A percentile compares a stretch with the other conserved stretches of the same genome.
These are phyloP conservation scores for Leptopilina myrica DNA, from an alignment of 2,888 invertebrate genomes.

Conservation along the genomic window DNA sequence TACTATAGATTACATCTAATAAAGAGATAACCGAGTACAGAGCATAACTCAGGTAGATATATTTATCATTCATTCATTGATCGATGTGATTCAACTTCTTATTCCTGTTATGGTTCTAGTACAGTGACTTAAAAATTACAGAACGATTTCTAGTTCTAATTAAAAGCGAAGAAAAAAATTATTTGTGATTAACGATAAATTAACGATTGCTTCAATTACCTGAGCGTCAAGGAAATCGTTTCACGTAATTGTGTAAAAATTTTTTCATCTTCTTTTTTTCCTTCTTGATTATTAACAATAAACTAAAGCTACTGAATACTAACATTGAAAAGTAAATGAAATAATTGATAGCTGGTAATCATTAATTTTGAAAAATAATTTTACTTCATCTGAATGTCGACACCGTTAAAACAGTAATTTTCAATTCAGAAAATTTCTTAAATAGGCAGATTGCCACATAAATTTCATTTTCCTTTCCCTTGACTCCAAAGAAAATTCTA, in stretches of 20 bases:
- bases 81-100: background rate
- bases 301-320: too few species aligned
- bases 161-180: background rate
- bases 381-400: too few species aligned
- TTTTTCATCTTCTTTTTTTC: background rate
- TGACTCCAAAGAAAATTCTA: too few species aligned
- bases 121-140: background rate
- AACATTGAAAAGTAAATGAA: too few species aligned
- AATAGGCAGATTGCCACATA: too few species aligned
- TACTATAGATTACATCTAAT: background rate
- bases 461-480: too few species aligned
- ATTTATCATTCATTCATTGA: constrained; percentile 9
- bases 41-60: too few species aligned
- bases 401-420: too few species aligned
- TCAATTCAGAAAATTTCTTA: too few species aligned
- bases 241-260: constrained; percentile 8
- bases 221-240: background rate
- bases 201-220: constrained; percentile 30
- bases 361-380: too few species aligned
- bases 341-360: too few species aligned
- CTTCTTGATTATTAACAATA: too few species aligned
- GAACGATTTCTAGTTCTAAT: constrained; percentile 24
- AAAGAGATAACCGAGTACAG: background rate
- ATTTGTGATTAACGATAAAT: constrained; percentile 29
- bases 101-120: background rate